These are phyloP conservation scores for Leucoptera coffeella DNA, from an alignment of 2,888 invertebrate species.

Conservation along the genomic window DNA sequence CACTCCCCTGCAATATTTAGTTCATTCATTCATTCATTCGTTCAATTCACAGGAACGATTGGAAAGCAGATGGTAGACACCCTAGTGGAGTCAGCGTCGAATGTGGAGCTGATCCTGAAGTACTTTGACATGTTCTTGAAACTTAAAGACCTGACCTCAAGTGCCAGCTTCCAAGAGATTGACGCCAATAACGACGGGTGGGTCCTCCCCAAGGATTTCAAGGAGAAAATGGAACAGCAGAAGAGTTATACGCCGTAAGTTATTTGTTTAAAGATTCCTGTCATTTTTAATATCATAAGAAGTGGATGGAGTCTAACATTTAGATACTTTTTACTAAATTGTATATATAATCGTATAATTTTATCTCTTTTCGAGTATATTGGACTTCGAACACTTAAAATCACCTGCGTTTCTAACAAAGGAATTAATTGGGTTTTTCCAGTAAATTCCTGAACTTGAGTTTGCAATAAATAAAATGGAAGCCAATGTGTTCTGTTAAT, in stretches of 20 bases:
- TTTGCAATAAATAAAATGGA: too few relatives aligned
- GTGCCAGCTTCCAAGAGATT: slow-evolving; percentile 88
- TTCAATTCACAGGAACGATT: slow-evolving; percentile 97
- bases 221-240: slow-evolving; percentile 97
- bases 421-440: too few relatives aligned
- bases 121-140: slow-evolving; percentile 99
- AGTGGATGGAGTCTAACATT: not conserved
- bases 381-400: too few relatives aligned
- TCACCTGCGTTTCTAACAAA: too few relatives aligned
- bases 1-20: too few relatives aligned
- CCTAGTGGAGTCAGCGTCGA: slow-evolving; percentile 93
- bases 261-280: too few relatives aligned
- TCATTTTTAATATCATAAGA: not conserved
- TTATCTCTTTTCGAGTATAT: too few relatives aligned
- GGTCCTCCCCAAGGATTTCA: slow-evolving; percentile 97
- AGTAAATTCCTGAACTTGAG: too few relatives aligned
- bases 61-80: slow-evolving; percentile 99
- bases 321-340: not conserved
- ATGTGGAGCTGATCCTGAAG: slow-evolving; percentile 95
- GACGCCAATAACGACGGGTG: slow-evolving; percentile 96
- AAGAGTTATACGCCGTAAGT: slow-evolving; percentile 94
- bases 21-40: too few relatives aligned
- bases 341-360: too few relatives aligned
- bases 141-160: slow-evolving; percentile 88
- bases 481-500: too few relatives aligned